A percentile compares a stretch with the other conserved stretches of the same genome.
phyloP scores from a whole-genome alignment of 2,113 vertebrate species.

The Loxodonta africana region DNA sequence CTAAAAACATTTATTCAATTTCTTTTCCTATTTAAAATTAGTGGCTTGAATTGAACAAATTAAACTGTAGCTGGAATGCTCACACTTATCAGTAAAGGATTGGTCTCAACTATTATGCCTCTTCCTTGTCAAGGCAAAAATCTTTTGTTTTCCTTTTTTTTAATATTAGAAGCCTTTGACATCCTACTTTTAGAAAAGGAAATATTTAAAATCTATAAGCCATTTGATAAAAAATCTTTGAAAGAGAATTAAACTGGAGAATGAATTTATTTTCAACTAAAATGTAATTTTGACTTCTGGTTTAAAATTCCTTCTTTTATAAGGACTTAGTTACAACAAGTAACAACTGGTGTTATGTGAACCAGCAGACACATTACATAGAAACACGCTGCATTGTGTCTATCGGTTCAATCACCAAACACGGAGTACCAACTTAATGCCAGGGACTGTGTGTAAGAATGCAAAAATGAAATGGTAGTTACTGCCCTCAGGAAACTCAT shows the following conservation, averaged over 20 bases:
- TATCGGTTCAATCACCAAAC: slow-evolving; percentile 52
- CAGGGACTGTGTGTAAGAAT: slow-evolving; percentile 36
- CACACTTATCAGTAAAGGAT: slow-evolving; percentile 4
- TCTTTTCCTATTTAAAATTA: slow-evolving; percentile 65
- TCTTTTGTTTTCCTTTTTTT: background rate
- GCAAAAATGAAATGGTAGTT: slow-evolving; percentile 40
- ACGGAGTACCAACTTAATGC: background rate
- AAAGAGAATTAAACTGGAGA: slow-evolving; percentile 28
- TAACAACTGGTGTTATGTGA: background rate
- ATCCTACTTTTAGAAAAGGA: slow-evolving; percentile 16
- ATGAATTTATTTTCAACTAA: slow-evolving; percentile 56
- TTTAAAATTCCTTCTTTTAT: slow-evolving; percentile 29
- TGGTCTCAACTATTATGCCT: background rate
- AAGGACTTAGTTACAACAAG: slow-evolving; percentile 27
- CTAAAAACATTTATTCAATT: slow-evolving; percentile 72
- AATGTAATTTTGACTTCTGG: slow-evolving; percentile 21
- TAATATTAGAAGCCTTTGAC: slow-evolving; percentile 16
- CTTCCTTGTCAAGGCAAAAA: slow-evolving; percentile 32
- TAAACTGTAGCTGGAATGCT: slow-evolving; percentile 24
- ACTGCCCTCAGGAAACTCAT: slow-evolving; percentile 47
- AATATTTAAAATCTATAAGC: slow-evolving; percentile 52
- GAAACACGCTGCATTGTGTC: slow-evolving; percentile 15
- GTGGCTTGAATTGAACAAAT: slow-evolving; percentile 50
- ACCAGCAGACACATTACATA: slow-evolving; percentile 26
- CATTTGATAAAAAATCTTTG: background rate